Evolutionary conservation across 1,140 invertebrate species (phyloP).

Genomic region (Apis cerana): DNA sequence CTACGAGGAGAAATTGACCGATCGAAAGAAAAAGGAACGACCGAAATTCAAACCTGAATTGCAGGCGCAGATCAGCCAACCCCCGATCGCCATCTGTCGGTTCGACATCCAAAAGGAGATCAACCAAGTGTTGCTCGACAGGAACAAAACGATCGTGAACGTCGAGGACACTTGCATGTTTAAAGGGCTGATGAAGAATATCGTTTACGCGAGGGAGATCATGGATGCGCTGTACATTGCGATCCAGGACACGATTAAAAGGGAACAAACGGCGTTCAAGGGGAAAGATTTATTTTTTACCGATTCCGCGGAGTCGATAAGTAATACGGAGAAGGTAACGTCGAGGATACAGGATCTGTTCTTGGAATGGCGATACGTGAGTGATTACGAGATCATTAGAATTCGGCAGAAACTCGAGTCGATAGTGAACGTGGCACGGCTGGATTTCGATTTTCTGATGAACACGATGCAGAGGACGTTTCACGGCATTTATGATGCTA

Average conservation of each 20-base stretch:
- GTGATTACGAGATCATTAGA: slow-evolving; percentile 81
- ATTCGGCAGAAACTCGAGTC: slow-evolving; percentile 77
- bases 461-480: slow-evolving; percentile 77
- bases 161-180: neutral
- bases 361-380: slow-evolving; percentile 81
- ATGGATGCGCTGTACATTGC: slow-evolving; percentile 36
- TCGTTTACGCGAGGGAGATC: slow-evolving; percentile 29
- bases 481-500: slow-evolving; percentile 76
- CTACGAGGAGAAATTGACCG: neutral
- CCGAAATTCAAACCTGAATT: neutral
- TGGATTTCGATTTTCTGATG: slow-evolving; percentile 79
- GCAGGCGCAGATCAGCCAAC: neutral
- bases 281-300: neutral
- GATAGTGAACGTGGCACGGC: slow-evolving; percentile 73
- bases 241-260: slow-evolving; percentile 30
- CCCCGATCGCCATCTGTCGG: neutral
- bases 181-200: slow-evolving; percentile 20
- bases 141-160: neutral
- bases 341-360: slow-evolving; percentile 33
- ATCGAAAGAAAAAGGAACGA: neutral
- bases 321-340: neutral
- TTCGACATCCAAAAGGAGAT: slow-evolving; percentile 4
- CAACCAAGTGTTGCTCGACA: slow-evolving; percentile 10
- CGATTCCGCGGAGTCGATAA: neutral
- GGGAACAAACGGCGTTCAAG: slow-evolving; percentile 27